Conservation (phyloP, 2,888 invertebrate genomes). For the Cryptocephalus primarius region DNA sequence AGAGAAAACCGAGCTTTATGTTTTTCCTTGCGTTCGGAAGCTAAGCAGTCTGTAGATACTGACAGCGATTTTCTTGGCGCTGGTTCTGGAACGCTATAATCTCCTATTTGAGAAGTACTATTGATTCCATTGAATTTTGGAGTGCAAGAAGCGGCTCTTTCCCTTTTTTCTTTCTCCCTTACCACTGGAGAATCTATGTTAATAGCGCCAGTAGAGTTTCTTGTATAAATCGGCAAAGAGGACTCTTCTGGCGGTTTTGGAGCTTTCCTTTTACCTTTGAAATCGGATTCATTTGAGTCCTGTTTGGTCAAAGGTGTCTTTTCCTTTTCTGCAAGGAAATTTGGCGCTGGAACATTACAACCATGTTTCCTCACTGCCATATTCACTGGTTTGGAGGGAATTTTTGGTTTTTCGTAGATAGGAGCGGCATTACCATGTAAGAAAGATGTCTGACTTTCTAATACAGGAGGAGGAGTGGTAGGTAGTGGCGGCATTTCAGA, state of each 20-base stretch:
- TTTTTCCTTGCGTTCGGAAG: constrained; percentile 49
- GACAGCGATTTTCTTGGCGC: constrained; percentile 60
- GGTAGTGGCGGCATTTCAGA: constrained; percentile 60
- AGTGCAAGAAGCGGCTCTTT: constrained; percentile 53
- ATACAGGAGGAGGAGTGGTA: constrained; percentile 52
- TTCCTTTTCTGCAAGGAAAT: constrained; percentile 9
- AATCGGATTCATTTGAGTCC: constrained; percentile 44
- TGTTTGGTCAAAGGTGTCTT: constrained; percentile 43
- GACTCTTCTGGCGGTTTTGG: constrained; percentile 62
- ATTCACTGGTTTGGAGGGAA: constrained; percentile 58
- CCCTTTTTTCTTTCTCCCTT: constrained; percentile 61
- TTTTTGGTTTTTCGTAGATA: constrained; percentile 48
- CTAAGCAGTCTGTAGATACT: constrained; percentile 62
- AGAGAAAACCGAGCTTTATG: constrained; percentile 68
- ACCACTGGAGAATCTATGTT: constrained; percentile 47
- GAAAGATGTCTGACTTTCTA: constrained; percentile 52
- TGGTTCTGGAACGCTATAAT: constrained; percentile 46
- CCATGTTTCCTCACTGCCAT: constrained; percentile 26
- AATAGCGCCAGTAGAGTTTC: constrained; percentile 43
- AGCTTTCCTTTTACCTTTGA: constrained; percentile 57
- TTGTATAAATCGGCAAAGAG: constrained; percentile 40
- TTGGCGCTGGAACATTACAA: constrained; percentile 1
- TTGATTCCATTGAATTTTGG: constrained; percentile 43
- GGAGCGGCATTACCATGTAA: constrained; percentile 42
- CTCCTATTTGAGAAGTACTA: constrained; percentile 30